Evolutionary conservation across 2,113 vertebrate genomes (phyloP).

Genomic region (Cyrtonyx montezumae): DNA sequence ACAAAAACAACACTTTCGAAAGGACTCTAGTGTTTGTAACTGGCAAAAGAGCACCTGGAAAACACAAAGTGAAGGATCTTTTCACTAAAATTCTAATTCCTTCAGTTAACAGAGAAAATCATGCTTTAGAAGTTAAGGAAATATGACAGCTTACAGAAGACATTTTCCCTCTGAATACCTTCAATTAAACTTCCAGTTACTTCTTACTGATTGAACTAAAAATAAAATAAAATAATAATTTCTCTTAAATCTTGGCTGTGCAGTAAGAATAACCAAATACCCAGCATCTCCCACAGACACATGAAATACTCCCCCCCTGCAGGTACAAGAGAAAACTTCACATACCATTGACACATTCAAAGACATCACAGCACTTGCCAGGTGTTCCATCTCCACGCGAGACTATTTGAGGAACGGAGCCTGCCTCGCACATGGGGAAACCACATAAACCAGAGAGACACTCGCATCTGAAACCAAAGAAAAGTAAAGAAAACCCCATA

Average conservation of each 20-base stretch:
- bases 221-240: not conserved
- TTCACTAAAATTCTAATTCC: not conserved
- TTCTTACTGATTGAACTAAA: not conserved
- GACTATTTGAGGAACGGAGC: constrained; percentile 85
- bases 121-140: not conserved
- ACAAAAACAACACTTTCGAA: not conserved
- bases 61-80: not conserved
- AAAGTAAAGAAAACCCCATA: constrained; percentile 72
- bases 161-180: not conserved
- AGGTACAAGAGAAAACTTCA: constrained; percentile 65
- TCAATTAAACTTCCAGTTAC: not conserved
- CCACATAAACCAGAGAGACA: constrained; percentile 88
- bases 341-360: constrained; percentile 92
- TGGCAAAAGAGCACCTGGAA: not conserved
- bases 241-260: not conserved
- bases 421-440: constrained; percentile 86
- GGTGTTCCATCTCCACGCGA: constrained; percentile 88
- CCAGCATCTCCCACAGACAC: not conserved
- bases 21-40: not conserved
- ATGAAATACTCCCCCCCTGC: not conserved
- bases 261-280: not conserved
- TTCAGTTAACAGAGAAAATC: not conserved
- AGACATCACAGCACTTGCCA: constrained; percentile 92
- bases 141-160: not conserved
- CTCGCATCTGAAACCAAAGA: constrained; percentile 87